phyloP scores from a whole-genome alignment of 2,113 vertebrate genomes.

The Ceyx melanurus region DNA sequence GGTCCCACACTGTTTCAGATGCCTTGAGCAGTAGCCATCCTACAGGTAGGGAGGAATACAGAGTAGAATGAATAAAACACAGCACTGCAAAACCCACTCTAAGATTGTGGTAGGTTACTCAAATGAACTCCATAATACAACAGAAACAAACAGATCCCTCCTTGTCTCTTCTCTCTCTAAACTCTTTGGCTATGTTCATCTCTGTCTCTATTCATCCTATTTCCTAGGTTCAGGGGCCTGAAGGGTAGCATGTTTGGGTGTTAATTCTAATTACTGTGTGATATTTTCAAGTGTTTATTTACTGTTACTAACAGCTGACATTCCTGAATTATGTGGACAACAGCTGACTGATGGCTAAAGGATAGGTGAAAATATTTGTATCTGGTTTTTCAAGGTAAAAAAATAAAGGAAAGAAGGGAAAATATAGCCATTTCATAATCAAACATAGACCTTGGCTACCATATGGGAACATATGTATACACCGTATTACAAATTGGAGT shows the following conservation, averaged over 20 bases:
- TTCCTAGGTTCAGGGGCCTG: neutral
- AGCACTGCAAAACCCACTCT: neutral
- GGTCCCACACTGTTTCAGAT: neutral
- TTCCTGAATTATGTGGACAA: neutral
- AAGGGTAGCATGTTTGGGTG: neutral
- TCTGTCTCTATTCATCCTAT: neutral
- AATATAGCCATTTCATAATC: neutral
- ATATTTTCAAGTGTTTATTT: neutral
- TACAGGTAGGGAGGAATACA: neutral
- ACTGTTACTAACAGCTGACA: neutral
- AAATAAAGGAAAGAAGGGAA: neutral
- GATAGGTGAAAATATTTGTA: neutral
- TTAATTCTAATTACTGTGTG: neutral
- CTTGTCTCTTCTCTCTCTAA: neutral
- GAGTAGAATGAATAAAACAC: neutral
- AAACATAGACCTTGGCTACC: neutral
- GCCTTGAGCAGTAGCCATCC: neutral
- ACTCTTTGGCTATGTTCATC: neutral
- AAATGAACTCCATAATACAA: neutral
- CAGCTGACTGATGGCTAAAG: neutral
- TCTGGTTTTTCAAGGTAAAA: neutral
- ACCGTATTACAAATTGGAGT: neutral
- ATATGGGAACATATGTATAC: neutral
- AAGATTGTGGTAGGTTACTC: neutral
- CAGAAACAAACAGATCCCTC: neutral